Conservation (phyloP, 2,797 vertebrate species). For the Scyliorhinus canicula region DNA sequence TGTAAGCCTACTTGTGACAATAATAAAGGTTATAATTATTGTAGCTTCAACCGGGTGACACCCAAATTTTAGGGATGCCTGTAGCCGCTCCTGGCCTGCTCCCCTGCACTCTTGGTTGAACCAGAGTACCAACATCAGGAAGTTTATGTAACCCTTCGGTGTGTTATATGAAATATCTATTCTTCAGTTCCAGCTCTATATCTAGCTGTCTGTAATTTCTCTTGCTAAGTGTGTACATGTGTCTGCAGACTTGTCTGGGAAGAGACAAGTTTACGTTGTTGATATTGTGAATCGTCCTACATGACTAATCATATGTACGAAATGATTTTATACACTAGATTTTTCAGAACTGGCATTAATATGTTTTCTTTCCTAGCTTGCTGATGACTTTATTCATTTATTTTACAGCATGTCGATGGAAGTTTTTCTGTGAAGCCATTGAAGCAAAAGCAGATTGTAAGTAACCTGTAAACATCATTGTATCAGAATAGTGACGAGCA, state of each 20-base stretch:
- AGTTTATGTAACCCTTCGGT: not conserved
- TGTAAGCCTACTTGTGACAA: no score
- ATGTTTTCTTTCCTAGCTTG: not conserved
- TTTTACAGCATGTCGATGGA: constrained; percentile 62
- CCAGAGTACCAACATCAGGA: not conserved
- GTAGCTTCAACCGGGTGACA: no score
- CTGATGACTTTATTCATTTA: constrained; percentile 2
- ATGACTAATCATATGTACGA: not conserved
- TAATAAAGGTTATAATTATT: no score
- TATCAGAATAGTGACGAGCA: not conserved
- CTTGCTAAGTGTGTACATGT: not conserved
- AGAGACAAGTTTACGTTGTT: not conserved
- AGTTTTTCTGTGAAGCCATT: constrained; percentile 69
- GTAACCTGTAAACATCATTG: constrained; percentile 45
- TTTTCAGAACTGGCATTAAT: not conserved
- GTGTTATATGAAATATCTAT: not conserved
- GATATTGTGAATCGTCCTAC: not conserved
- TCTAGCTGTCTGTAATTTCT: not conserved
- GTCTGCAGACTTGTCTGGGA: not conserved
- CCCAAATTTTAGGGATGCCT: no score
- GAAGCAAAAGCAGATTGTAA: constrained; percentile 74
- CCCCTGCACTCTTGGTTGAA: no score
- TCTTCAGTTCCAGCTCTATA: not conserved
- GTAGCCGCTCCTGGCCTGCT: no score
- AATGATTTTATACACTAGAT: no score